Evolutionary conservation across 2,797 vertebrate species (phyloP), one percentile per base, ranked within the genome.

Genomic region (Liasis olivaceus): DNA sequence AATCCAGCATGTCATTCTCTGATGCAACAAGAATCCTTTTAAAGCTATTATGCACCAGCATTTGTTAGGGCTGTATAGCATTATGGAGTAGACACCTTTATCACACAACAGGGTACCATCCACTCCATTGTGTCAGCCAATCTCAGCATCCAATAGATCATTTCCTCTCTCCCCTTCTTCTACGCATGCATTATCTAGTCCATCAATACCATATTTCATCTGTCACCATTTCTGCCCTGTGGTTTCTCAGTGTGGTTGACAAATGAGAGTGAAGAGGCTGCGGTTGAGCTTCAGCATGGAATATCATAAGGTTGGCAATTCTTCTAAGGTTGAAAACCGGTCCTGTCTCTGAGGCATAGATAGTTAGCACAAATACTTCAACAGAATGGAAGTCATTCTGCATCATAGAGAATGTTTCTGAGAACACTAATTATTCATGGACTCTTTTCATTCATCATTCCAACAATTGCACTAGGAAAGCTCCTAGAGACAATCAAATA

Each of bases 81-180:
- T 64, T n/a, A 58, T 66, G 84, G 85, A 89, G 24, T 2, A 11
- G 20, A 42, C 85, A 88, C 72, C 69, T 92, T 91, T 62, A 89
- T 81, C 77, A 51, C 84, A 60, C 69, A 0, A 66, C 89, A 60
- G 89, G 91, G 62, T 11, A 24, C 51, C 85, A 31, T 90, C 85
- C 3, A 8, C 86, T 72, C 47, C 54, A 36, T 85, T 85, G 85
- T 90, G 89, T 58, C 72, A 64, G 24, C 88, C 85, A 58, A 14
- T 69, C 54, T 72, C 93, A 77, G 89, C 85, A n/a, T 85, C 62
- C 91, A 56, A 60, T 92, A 88, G 85, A 90, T 63, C 31, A 15
- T 56, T 93, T 28, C 28, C 77, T 72, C 14, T 28, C 59, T 84
- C 2, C 0, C 14, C 42, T 51, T 88, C 60, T 84, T 8, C 15